These are phyloP conservation scores for Ectemnius lituratus DNA, from an alignment of 2,888 invertebrate species.

Conservation along the genomic window DNA sequence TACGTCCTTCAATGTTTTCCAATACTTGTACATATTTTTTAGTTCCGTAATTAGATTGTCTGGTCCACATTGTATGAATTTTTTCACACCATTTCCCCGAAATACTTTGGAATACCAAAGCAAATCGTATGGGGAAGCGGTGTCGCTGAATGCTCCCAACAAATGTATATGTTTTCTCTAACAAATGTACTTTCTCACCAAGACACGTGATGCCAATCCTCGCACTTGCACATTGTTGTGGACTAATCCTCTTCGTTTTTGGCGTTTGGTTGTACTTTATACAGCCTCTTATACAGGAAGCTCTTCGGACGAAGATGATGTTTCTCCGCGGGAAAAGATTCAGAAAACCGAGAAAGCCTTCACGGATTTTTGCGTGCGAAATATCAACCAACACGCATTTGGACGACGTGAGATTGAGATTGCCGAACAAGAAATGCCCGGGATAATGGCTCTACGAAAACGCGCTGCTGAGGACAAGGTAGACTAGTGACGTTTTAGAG, in stretches of 20 bases:
- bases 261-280: slow-evolving; percentile 56
- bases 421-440: slow-evolving; percentile 99
- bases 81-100: too few relatives aligned
- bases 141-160: too few relatives aligned
- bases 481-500: background rate
- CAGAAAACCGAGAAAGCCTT: slow-evolving; percentile 92
- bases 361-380: slow-evolving; percentile 95
- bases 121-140: too few relatives aligned
- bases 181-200: background rate
- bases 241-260: slow-evolving; percentile 66
- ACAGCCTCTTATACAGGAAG: slow-evolving; percentile 85
- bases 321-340: slow-evolving; percentile 94
- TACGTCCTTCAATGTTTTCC: too few relatives aligned
- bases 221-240: slow-evolving; percentile 51
- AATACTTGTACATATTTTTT: too few relatives aligned
- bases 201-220: background rate
- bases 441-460: slow-evolving; percentile 95
- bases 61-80: too few relatives aligned
- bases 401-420: slow-evolving; percentile 98
- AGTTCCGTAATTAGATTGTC: too few relatives aligned
- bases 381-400: slow-evolving; percentile 94
- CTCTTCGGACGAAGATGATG: slow-evolving; percentile 95
- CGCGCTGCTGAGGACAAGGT: slow-evolving; percentile 93
- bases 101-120: too few relatives aligned
- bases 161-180: too few relatives aligned